phyloP scores from a whole-genome alignment of 2,113 vertebrate species.

The Ciconia boyciana region DNA sequence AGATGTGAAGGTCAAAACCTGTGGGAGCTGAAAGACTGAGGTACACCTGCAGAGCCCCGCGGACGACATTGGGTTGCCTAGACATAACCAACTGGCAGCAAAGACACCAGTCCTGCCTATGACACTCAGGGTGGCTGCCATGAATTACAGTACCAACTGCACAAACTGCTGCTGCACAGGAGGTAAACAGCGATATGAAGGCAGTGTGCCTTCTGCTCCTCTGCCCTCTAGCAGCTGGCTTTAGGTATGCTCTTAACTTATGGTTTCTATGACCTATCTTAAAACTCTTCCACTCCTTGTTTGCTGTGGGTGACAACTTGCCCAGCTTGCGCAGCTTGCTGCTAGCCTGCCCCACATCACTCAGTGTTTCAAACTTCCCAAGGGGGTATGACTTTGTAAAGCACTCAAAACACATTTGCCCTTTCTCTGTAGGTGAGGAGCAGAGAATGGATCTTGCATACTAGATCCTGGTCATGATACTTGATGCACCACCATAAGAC shows the following conservation, averaged over 20 bases:
- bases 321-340: not conserved
- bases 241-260: not conserved
- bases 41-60: not conserved
- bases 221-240: not conserved
- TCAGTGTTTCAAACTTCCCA: not conserved
- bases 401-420: rapidly evolving
- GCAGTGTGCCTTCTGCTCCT: rapidly evolving
- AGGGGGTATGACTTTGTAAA: not conserved
- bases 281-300: not conserved
- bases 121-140: not conserved
- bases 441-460: not conserved
- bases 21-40: not conserved
- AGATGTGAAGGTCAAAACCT: not conserved
- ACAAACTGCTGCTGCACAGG: not conserved
- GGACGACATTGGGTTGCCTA: rapidly evolving
- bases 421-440: not conserved
- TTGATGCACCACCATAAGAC: not conserved
- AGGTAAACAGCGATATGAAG: not conserved
- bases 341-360: rapidly evolving
- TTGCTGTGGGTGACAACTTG: not conserved
- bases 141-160: not conserved
- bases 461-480: not conserved
- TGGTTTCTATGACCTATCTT: not conserved
- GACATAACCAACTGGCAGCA: not conserved
- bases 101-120: not conserved